Conservation (phyloP, 2,888 invertebrate genomes). For the Scrobipalpa atriplicella region DNA sequence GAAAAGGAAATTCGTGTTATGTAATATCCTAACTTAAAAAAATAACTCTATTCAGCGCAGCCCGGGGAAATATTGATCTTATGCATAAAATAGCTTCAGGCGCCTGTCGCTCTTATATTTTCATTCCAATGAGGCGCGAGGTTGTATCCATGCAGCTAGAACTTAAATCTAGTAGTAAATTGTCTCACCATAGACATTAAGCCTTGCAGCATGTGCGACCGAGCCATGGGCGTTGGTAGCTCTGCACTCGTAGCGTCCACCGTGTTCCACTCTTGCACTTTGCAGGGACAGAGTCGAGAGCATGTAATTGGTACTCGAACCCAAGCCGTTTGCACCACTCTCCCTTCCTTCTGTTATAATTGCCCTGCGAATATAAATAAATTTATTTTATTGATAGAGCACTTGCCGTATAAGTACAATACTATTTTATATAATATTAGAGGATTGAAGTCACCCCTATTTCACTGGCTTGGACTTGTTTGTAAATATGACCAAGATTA, state of each 20-base stretch:
- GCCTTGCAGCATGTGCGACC: conserved; percentile 87
- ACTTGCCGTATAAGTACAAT: too few species aligned
- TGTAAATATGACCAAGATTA: neutral
- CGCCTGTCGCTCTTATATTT: too few species aligned
- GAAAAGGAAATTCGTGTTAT: too few species aligned
- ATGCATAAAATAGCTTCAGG: too few species aligned
- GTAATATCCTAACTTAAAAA: too few species aligned
- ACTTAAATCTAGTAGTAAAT: neutral
- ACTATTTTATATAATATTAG: too few species aligned
- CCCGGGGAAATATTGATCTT: too few species aligned
- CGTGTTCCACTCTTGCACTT: conserved; percentile 90
- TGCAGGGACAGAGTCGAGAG: conserved; percentile 91
- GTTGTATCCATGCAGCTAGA: too few species aligned
- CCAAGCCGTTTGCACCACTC: conserved; percentile 63
- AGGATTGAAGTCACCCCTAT: too few species aligned
- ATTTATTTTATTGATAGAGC: neutral
- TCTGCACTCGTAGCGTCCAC: conserved; percentile 92
- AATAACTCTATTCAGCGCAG: too few species aligned
- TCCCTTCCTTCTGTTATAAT: conserved; percentile 72
- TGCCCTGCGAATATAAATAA: conserved; percentile 51
- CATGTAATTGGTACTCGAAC: conserved; percentile 85
- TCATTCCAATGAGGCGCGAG: too few species aligned
- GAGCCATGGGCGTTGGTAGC: conserved; percentile 89
- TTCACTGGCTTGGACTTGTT: neutral
- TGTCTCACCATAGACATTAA: conserved; percentile 89